Percentiles rank a stretch among this genome's conserved stretches.
Conservation (phyloP, 2,113 vertebrate species). For the Antigone vipio region DNA sequence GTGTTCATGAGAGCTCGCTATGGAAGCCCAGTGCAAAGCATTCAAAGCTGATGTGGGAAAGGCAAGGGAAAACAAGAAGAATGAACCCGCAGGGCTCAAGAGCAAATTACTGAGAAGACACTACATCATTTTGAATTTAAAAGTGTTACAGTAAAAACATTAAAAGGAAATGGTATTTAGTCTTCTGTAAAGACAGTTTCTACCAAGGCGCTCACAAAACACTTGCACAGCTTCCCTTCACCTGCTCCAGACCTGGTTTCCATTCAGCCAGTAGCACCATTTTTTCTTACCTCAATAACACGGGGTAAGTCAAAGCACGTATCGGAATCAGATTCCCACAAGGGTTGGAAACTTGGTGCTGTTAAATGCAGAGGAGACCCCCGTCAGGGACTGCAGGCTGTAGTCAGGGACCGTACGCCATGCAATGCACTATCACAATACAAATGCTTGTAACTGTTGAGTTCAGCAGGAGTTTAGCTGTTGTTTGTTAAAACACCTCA, state of each 20-base stretch:
- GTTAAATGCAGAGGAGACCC: neutral
- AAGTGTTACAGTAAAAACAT: neutral
- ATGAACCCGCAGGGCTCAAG: too few relatives aligned
- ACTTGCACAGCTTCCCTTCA: neutral
- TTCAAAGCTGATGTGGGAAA: neutral
- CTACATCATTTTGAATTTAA: neutral
- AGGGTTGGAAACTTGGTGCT: neutral
- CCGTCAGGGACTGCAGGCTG: too few relatives aligned
- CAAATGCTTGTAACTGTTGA: neutral
- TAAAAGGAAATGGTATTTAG: neutral
- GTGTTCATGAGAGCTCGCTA: neutral
- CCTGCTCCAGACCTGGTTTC: neutral
- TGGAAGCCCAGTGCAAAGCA: neutral
- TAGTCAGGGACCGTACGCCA: accelerated
- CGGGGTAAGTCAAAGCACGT: neutral
- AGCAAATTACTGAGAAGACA: neutral
- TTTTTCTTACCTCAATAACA: neutral
- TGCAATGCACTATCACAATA: neutral
- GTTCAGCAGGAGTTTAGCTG: neutral
- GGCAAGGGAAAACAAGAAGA: accelerated
- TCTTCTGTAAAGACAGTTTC: neutral
- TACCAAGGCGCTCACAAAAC: neutral
- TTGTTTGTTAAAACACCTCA: neutral
- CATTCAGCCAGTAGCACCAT: neutral
- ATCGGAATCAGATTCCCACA: neutral